Percentiles rank a stretch among this genome's conserved stretches.
Evolutionary conservation across 35 echinoderm and acorn worm genomes (phyloP).

Genomic region (Apostichopus parvimensis): DNA sequence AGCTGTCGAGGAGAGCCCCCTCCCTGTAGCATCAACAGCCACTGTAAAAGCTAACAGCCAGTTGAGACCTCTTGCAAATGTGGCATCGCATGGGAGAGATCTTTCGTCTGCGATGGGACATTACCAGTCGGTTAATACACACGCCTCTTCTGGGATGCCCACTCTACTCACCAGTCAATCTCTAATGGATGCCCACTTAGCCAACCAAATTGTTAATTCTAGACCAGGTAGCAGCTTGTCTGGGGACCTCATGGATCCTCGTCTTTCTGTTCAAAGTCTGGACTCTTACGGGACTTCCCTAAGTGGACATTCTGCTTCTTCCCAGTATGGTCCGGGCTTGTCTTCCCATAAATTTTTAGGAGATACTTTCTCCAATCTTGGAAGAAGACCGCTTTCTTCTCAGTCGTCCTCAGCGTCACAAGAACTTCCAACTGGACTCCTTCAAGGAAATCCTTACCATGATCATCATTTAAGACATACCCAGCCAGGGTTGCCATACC

Average conservation of each 20-base stretch:
- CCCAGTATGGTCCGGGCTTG: background rate
- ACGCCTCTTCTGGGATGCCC: background rate
- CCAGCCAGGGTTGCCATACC: slow-evolving; percentile 20
- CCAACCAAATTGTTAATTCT: slow-evolving; percentile 4
- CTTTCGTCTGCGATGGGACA: background rate
- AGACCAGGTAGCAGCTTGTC: slow-evolving; percentile 38
- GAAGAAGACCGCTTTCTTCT: slow-evolving; percentile 2
- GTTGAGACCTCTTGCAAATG: background rate
- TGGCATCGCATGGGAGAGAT: background rate
- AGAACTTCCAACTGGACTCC: background rate
- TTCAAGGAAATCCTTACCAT: background rate
- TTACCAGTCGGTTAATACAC: background rate
- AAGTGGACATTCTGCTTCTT: background rate
- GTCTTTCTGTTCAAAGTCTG: slow-evolving; percentile 22
- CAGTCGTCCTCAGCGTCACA: background rate
- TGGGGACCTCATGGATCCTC: background rate
- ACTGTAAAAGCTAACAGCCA: background rate
- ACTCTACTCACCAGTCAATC: slow-evolving; percentile 79
- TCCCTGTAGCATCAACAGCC: background rate
- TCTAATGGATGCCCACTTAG: slow-evolving; percentile 46
- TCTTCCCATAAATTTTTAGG: slow-evolving; percentile 30
- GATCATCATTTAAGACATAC: background rate
- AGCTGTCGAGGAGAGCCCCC: background rate
- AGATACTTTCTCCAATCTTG: slow-evolving; percentile 15
- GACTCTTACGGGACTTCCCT: background rate